Evolutionary conservation across 92 coral and sea anemone species (phyloP), one percentile per base, ranked within the genome.

Genomic region (Actinernus sp.): DNA sequence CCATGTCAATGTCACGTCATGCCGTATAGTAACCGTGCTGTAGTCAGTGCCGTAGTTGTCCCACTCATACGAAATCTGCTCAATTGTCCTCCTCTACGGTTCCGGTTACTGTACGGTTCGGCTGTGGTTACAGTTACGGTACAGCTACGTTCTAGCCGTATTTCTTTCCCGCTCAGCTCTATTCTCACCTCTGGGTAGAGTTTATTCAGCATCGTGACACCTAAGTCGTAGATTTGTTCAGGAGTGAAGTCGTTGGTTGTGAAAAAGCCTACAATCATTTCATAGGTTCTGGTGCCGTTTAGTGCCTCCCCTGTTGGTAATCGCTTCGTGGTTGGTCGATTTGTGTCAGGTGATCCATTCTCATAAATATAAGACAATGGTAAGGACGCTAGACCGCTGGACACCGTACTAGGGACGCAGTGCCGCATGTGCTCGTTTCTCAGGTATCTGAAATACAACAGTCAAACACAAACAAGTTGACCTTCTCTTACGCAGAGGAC

Each of bases 151-250:
- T n/a, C n/a, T n/a, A n/a, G n/a, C n/a, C n/a, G n/a, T n/a, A n/a
- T n/a, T n/a, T n/a, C n/a, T n/a, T n/a, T n/a, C n/a, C n/a, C n/a
- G n/a, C n/a, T n/a, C n/a, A n/a, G n/a, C n/a, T n/a, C n/a, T n/a
- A n/a, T n/a, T n/a, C n/a, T 53, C 49, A 87, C 96, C 93, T 93
- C 84, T 17, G 98, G 98, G 60, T 93, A 89, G 6, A 93, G 63
- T 14, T 71, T 60, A 0, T 71, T 31, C 13, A 86, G 46, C 92
- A 85, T 84, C 46, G 73, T 33, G 28, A 77, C 41, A 25, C 98
- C 98, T 22, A 89, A 63, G 0, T 73, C 22, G 60, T 93, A 71
- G 36, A 93, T 91, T 11, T 82, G 61, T 55, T 82, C 83, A 6
- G 96, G 85, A 3, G 91, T 63, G 58, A 89, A 67, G 60, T 58